Conservation (phyloP, 2,888 invertebrate species). For the Augochlorella aurata region DNA sequence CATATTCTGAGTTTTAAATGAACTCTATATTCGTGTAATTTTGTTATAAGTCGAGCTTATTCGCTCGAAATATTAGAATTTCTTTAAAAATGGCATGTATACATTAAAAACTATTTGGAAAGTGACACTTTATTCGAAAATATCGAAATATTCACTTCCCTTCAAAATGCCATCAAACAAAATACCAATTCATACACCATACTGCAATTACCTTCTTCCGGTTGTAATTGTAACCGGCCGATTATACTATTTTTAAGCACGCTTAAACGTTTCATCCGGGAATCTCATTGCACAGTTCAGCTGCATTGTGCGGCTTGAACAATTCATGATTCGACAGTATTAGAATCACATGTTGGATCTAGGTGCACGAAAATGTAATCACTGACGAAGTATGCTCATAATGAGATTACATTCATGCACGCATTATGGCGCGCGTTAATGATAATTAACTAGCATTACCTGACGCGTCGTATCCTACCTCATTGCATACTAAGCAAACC, state of each 20-base stretch:
- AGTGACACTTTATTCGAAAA: too few relatives aligned
- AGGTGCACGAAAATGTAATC: slow-evolving; percentile 45
- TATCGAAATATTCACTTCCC: too few relatives aligned
- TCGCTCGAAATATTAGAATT: too few relatives aligned
- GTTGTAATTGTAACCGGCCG: background rate
- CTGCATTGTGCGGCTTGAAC: slow-evolving; percentile 14
- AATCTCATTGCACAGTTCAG: slow-evolving; percentile 8
- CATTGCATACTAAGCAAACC: slow-evolving; percentile 7
- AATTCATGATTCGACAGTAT: slow-evolving; percentile 40
- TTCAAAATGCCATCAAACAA: too few relatives aligned
- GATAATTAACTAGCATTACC: slow-evolving; percentile 65
- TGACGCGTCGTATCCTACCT: slow-evolving; percentile 37
- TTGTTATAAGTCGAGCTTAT: too few relatives aligned
- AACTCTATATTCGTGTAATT: too few relatives aligned
- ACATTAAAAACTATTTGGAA: too few relatives aligned
- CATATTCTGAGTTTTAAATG: too few relatives aligned
- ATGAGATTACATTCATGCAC: slow-evolving; percentile 60
- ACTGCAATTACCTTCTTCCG: too few relatives aligned
- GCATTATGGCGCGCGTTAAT: slow-evolving; percentile 59
- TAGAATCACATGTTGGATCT: slow-evolving; percentile 45
- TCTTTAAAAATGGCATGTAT: too few relatives aligned
- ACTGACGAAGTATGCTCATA: slow-evolving; percentile 45
- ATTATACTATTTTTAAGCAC: background rate
- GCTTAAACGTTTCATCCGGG: slow-evolving; percentile 32
- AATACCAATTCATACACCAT: too few relatives aligned